These are phyloP conservation scores for Melitaea athalia DNA, from an alignment of 2,888 invertebrate species.

Conservation along the genomic window DNA sequence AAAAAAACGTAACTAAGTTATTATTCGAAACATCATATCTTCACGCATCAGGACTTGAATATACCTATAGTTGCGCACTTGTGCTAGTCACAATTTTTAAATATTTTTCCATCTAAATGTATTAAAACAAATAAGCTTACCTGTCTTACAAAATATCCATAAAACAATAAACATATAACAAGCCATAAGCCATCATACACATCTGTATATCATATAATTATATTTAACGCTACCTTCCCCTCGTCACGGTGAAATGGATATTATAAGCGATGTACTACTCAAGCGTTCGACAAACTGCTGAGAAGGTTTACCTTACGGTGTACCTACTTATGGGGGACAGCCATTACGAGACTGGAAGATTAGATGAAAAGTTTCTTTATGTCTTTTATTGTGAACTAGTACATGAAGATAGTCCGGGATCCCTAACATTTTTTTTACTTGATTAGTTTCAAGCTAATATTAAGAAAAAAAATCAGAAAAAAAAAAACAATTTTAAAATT, in stretches of 20 bases:
- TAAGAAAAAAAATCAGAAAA: too few species aligned
- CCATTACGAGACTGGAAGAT: background rate
- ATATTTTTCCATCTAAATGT: background rate
- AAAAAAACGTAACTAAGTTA: too few species aligned
- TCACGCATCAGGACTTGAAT: too few species aligned
- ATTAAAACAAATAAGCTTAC: background rate
- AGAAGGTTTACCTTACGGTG: slow-evolving; percentile 60
- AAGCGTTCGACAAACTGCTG: slow-evolving; percentile 62
- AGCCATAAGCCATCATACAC: background rate
- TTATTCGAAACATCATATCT: too few species aligned
- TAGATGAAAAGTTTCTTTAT: background rate
- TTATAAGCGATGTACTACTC: slow-evolving; percentile 55
- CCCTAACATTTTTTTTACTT: too few species aligned
- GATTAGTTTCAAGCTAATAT: too few species aligned
- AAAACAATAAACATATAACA: background rate
- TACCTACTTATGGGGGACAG: slow-evolving; percentile 36
- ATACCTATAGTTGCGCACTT: too few species aligned
- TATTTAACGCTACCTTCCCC: slow-evolving; percentile 23
- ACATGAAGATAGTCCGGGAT: too few species aligned
- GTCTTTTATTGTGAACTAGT: too few species aligned
- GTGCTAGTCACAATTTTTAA: too few species aligned
- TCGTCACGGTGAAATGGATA: slow-evolving; percentile 49
- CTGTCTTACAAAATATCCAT: background rate
- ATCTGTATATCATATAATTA: background rate
- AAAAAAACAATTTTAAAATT: too few species aligned